Conservation (phyloP, 2,797 vertebrate species). For the Poeciliopsis gracilis region DNA sequence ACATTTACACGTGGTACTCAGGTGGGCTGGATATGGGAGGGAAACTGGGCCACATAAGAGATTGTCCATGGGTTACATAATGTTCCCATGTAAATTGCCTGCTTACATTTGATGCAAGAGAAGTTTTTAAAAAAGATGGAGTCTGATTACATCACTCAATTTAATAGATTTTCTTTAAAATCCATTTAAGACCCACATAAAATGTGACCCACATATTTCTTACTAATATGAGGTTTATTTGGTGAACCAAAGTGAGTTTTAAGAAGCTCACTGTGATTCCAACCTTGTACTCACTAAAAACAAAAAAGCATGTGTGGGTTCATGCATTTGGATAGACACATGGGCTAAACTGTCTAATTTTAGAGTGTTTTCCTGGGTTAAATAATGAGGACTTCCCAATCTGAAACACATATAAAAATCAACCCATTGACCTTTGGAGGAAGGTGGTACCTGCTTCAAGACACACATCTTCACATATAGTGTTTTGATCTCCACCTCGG, state of each 20-base stretch:
- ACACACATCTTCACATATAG: background rate
- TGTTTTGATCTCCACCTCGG: constrained; percentile 14
- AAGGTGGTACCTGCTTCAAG: background rate
- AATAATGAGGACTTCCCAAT: background rate
- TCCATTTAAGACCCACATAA: background rate
- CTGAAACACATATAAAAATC: background rate
- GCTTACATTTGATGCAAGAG: background rate
- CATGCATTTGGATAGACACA: background rate
- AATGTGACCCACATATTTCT: background rate
- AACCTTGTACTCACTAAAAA: background rate
- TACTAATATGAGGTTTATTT: background rate
- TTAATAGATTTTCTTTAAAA: background rate
- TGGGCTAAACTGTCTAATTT: background rate
- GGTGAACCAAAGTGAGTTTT: background rate
- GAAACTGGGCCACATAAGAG: background rate
- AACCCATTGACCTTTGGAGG: background rate
- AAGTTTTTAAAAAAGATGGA: background rate
- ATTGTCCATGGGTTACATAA: background rate
- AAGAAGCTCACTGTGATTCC: background rate
- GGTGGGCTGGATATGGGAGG: background rate
- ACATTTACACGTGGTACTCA: background rate
- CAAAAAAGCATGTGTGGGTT: background rate
- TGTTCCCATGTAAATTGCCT: background rate
- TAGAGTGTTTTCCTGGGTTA: background rate
- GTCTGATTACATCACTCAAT: background rate